These are phyloP conservation scores for Drosophila prolongata DNA, from an alignment of 2,888 invertebrate species.

Conservation along the genomic window DNA sequence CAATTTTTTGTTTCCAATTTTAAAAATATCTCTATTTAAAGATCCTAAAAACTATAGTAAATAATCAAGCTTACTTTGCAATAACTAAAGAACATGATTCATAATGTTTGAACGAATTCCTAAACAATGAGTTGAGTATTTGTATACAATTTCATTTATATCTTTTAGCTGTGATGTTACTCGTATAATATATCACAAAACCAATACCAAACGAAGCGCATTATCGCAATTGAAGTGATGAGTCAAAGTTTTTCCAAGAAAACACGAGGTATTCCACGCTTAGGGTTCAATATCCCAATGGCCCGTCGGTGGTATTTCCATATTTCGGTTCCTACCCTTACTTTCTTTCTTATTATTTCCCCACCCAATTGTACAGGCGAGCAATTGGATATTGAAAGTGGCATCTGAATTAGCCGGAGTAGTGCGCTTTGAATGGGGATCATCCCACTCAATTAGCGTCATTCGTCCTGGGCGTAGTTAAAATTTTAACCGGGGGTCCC, in stretches of 20 bases:
- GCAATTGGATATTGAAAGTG: conserved; percentile 25
- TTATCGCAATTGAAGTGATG: neutral
- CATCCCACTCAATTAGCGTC: conserved; percentile 36
- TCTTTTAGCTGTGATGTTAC: neutral
- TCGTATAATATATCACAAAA: neutral
- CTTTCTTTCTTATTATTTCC: neutral
- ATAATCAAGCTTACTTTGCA: too few relatives aligned
- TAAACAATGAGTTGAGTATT: neutral
- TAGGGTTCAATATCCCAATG: conserved; percentile 6
- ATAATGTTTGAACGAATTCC: neutral
- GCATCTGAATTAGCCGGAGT: conserved; percentile 35
- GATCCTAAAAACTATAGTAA: too few relatives aligned
- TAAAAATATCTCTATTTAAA: too few relatives aligned
- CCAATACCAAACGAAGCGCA: neutral
- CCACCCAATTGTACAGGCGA: conserved; percentile 4
- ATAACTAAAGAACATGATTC: neutral
- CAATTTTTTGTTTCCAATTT: neutral
- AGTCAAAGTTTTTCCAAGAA: conserved; percentile 1
- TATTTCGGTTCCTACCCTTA: neutral
- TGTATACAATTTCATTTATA: neutral
- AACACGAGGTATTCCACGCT: conserved; percentile 4
- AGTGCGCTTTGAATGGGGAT: conserved; percentile 23
- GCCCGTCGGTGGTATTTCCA: conserved; percentile 1
- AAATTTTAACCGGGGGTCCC: too few relatives aligned
- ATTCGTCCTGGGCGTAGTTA: neutral